Percentiles rank a stretch among this genome's conserved stretches.
Evolutionary conservation across 2,113 vertebrate species (phyloP).

Genomic region (Lepus timidus): DNA sequence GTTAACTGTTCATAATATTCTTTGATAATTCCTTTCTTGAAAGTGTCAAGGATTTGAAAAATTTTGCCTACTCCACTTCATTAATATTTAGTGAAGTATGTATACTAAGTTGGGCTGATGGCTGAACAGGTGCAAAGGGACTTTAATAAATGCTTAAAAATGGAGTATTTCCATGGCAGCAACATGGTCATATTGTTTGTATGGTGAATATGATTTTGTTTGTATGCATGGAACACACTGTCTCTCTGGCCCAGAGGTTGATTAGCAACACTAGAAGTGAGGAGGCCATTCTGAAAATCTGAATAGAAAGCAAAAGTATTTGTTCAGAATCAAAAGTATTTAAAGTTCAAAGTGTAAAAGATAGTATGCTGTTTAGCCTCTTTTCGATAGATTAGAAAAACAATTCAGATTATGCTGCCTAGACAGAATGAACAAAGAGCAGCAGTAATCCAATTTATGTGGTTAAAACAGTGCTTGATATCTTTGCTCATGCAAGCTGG

Average conservation of each 20-base stretch:
- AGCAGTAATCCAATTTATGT: slow-evolving; percentile 55
- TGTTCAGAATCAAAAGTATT: slow-evolving; percentile 73
- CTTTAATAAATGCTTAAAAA: slow-evolving; percentile 60
- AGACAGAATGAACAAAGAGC: slow-evolving; percentile 65
- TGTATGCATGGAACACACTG: slow-evolving; percentile 16
- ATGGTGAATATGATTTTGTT: slow-evolving; percentile 51
- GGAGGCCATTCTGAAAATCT: slow-evolving; percentile 61
- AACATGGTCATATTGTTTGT: slow-evolving; percentile 58
- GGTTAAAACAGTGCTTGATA: slow-evolving; percentile 41
- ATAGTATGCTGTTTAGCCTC: slow-evolving; percentile 67
- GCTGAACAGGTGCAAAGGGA: slow-evolving; percentile 64
- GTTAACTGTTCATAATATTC: slow-evolving; percentile 45
- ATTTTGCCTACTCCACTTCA: slow-evolving; percentile 47
- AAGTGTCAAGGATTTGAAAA: slow-evolving; percentile 58
- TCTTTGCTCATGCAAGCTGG: slow-evolving; percentile 7
- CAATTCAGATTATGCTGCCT: slow-evolving; percentile 67
- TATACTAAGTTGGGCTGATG: slow-evolving; percentile 66
- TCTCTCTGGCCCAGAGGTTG: slow-evolving; percentile 70
- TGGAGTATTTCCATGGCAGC: slow-evolving; percentile 24
- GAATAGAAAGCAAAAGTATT: slow-evolving; percentile 66
- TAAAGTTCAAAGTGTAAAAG: slow-evolving; percentile 69
- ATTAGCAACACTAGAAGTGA: slow-evolving; percentile 48
- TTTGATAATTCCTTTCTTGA: slow-evolving; percentile 54
- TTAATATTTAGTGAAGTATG: slow-evolving; percentile 72
- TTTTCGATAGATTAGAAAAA: slow-evolving; percentile 66